Evolutionary conservation across 1,140 invertebrate genomes (phyloP).

Genomic region (Drosophila quadrilineata): DNA sequence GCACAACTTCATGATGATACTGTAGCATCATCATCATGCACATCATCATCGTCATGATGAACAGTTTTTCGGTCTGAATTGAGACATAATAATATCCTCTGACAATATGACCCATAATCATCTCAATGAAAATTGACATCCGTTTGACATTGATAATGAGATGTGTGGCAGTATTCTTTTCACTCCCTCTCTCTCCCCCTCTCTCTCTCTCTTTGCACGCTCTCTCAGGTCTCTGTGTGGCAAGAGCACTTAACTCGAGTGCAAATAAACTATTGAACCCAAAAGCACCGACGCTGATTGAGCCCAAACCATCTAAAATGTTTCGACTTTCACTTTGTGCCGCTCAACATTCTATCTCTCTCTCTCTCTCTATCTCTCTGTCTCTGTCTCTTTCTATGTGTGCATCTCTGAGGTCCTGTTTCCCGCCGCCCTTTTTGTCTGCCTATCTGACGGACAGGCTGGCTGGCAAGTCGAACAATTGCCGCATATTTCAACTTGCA

Average conservation of each 20-base stretch:
- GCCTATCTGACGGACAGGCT: not conserved
- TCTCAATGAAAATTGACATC: constrained; percentile 68
- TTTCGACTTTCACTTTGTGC: constrained; percentile 39
- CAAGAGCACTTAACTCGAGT: constrained; percentile 32
- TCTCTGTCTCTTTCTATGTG: not conserved
- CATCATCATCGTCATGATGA: constrained; percentile 7
- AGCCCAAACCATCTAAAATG: constrained; percentile 26
- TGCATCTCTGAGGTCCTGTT: too few relatives aligned
- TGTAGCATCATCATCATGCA: not conserved
- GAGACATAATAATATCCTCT: constrained; percentile 78
- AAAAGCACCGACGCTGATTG: constrained; percentile 16
- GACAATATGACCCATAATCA: constrained; percentile 72
- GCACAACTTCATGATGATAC: not conserved
- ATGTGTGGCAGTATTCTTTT: constrained; percentile 18
- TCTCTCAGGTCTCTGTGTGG: constrained; percentile 4
- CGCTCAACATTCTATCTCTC: not conserved
- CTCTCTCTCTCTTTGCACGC: not conserved
- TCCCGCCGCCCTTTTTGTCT: not conserved
- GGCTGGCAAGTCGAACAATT: constrained; percentile 57
- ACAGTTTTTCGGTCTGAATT: constrained; percentile 47
- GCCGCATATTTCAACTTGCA: constrained; percentile 73
- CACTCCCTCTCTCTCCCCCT: not conserved
- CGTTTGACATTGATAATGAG: constrained; percentile 77
- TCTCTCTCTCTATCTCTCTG: not conserved
- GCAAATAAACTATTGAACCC: constrained; percentile 50